These are phyloP conservation scores for Lampris incognitus DNA, from an alignment of 2,113 vertebrate genomes.

Conservation along the genomic window DNA sequence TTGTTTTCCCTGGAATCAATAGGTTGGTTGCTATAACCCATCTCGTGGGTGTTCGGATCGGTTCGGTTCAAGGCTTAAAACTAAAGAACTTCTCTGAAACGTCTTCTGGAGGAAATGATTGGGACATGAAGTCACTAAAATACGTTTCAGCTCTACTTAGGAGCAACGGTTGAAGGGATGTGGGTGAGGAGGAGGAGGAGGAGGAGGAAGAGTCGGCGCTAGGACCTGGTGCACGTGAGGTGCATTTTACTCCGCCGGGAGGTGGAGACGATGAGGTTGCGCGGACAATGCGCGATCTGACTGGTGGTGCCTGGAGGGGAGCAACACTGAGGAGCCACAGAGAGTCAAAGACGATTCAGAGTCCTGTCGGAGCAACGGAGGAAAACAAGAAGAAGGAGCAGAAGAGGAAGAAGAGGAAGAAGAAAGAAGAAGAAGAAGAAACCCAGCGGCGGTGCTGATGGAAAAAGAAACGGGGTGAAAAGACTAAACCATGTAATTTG, in stretches of 20 bases:
- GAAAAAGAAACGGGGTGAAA: background rate
- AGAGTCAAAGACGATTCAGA: background rate
- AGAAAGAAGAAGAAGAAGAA: background rate
- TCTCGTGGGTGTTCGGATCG: no score
- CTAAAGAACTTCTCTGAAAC: no score
- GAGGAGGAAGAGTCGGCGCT: conserved; percentile 58
- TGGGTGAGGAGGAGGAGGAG: background rate
- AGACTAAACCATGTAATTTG: conserved; percentile 23
- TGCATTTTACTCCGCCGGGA: conserved; percentile 63
- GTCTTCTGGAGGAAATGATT: no score
- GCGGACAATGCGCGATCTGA: conserved; percentile 71
- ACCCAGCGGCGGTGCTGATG: background rate
- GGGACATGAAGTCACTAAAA: no score
- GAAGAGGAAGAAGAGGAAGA: conserved; percentile 19
- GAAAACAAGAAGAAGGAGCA: conserved; percentile 6
- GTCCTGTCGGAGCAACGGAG: conserved; percentile 40
- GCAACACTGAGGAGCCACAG: conserved; percentile 53
- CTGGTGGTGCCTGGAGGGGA: conserved; percentile 66
- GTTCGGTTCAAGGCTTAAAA: no score
- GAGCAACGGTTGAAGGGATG: background rate
- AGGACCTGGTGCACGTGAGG: conserved; percentile 78
- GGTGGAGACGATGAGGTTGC: conserved; percentile 71
- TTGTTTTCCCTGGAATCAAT: no score
- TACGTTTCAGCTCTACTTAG: no score
- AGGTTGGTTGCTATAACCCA: no score